Base-by-base conservation (phyloP, 2,888 invertebrate species). In the Lepetodrilus schrolli region DNA sequence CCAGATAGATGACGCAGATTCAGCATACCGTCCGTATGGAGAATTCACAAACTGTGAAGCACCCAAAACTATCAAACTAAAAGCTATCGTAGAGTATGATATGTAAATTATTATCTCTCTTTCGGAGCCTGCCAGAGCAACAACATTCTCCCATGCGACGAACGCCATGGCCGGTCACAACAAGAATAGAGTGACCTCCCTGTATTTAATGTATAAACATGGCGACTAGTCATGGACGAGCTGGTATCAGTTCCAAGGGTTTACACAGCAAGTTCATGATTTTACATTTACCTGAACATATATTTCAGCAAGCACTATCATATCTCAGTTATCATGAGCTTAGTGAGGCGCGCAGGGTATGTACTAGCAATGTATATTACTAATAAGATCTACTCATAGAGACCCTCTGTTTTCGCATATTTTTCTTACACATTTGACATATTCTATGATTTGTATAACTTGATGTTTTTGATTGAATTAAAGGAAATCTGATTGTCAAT, bases 261-360 rank as follows among this genome's bases (percentile, higher is more conserved):
- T n/a, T n/a, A n/a, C n/a, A n/a, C n/a, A n/a, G n/a, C n/a, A n/a
- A n/a, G 7, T 7, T 8, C 38, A 38, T 38, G 8, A 38, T 84
- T 23, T 73, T 83, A 8, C 74, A 83, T 17, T 70, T 86, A 8
- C 86, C 86, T 49, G 83, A 83, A 66, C 84, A 86, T 77, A 78
- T 85, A 13, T 58, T 84, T 13, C 80, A 81, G 66, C 78, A 80
- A 17, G 76, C 84, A 30, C 66, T 85, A n/a, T 80, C 82, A 30
- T 82, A 78, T 74, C 66, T 85, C 13, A 74, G 74, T 10, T 86
- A 78, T 66, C 80, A 83, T 34, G 84, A 86, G 74, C 74, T 81
- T 5, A 83, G 84, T 51, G 85, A 85, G 79, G 68, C 77, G 13
- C 74, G 86, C 38, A 58, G 71, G 71, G 86, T 86, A 76, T 78